phyloP scores from a whole-genome alignment of 2,888 invertebrate genomes.

The Aleiodes alternator region DNA sequence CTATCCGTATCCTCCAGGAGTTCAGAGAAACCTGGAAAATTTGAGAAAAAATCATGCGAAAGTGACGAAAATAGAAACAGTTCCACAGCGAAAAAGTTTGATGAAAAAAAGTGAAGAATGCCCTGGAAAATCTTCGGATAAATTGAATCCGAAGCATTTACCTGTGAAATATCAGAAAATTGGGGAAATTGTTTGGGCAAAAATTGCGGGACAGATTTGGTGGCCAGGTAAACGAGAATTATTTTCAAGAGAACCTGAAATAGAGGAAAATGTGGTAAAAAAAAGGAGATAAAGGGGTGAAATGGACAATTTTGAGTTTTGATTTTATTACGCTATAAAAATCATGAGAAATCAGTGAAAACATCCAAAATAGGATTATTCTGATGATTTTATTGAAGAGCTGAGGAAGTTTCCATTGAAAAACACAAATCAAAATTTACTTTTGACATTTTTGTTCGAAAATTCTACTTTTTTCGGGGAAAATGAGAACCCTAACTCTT shows the following conservation, averaged over 20 bases:
- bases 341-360: no score
- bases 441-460: no score
- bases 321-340: no score
- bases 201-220: slow-evolving; percentile 67
- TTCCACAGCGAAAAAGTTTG: slow-evolving; percentile 42
- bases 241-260: background rate
- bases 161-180: slow-evolving; percentile 66
- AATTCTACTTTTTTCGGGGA: no score
- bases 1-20: slow-evolving; percentile 64
- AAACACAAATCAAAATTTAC: no score
- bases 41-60: slow-evolving; percentile 60
- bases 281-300: no score
- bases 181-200: slow-evolving; percentile 69
- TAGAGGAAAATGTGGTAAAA: no score
- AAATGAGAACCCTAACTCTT: no score
- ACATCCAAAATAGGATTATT: no score
- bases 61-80: slow-evolving; percentile 59
- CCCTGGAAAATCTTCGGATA: background rate
- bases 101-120: slow-evolving; percentile 38
- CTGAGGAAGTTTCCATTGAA: no score
- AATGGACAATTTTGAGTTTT: no score
- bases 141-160: slow-evolving; percentile 55
- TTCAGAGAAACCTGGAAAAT: slow-evolving; percentile 58
- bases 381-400: no score
- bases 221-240: slow-evolving; percentile 67